Evolutionary conservation across 2,797 vertebrate genomes (phyloP), one percentile per base, ranked within the genome.

Genomic region (Balearica regulorum): DNA sequence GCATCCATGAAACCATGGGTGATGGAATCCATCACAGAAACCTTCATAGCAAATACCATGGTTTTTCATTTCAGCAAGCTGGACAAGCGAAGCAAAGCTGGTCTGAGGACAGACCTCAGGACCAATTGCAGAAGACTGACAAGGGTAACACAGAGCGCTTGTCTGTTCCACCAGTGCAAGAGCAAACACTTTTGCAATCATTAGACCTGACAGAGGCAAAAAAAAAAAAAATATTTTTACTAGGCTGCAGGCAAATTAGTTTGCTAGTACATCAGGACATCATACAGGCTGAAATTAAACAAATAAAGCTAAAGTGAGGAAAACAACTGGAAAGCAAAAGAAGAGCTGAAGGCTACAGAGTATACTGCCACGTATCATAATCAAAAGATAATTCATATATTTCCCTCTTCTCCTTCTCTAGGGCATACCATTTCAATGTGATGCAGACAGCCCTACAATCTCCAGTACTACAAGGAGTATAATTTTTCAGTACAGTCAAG

Each of bases 131-230:
- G 64, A 72, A 93, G 58, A 48, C 21, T 94, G 73, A 76, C 58
- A 68, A 86, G 37, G 33, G 62, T 92, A 93, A 88, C 33, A 88
- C 7, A 71, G 54, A 91, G 15, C 72, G 75, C 39, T 86, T 70
- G 48, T 66, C 73, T 93, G 71, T 86, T 94, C 61, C 29, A 84
- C 69, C 81, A 91, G 46, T 12, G 15, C 60, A 83, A 77, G 13
- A 72, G 26, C 18, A 87, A 96, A 92, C 49, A 58, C 46, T 87
- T 86, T 44, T 66, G 68, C n/a, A 87, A 66, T 91, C 57, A 93
- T 87, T 87, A 92, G 49, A 95, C 11, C 28, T 70, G 94, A 90
- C 89, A 93, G 69, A 92, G 28, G 46, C 13, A 92, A 90, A 94
- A 82, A 24, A 37, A 4, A 16, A 66, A 77, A 24, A 37, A 15